These are phyloP conservation scores for Aythya baeri DNA, from an alignment of 2,113 vertebrate genomes.

Conservation along the genomic window DNA sequence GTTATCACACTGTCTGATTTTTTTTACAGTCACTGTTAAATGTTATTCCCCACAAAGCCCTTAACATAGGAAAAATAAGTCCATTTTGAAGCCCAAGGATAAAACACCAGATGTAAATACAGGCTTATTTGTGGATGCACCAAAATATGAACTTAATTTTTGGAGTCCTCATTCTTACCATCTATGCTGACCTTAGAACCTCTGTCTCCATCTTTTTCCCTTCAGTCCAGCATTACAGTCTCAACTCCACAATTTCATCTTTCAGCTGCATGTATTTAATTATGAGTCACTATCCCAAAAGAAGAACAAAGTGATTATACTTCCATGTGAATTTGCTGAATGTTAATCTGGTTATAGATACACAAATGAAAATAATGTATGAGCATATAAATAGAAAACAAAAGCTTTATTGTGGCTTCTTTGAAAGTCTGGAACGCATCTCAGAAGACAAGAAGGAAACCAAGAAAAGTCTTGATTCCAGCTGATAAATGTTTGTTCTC, in stretches of 20 bases:
- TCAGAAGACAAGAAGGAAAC: slow-evolving; percentile 39
- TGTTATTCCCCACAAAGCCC: neutral
- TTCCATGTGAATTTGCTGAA: slow-evolving; percentile 38
- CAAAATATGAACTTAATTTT: neutral
- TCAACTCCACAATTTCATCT: neutral
- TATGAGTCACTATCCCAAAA: slow-evolving; percentile 56
- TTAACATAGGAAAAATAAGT: neutral
- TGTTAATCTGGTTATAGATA: slow-evolving; percentile 70
- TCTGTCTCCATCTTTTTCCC: neutral
- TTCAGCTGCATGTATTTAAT: slow-evolving; percentile 48
- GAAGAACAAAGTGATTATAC: slow-evolving; percentile 64
- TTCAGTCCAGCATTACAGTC: neutral
- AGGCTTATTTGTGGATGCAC: neutral
- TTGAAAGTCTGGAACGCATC: slow-evolving; percentile 67
- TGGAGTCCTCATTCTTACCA: neutral
- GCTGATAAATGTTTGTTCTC: slow-evolving; percentile 64
- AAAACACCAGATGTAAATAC: neutral
- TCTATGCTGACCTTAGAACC: neutral
- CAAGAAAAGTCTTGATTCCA: slow-evolving; percentile 48
- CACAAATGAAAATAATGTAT: slow-evolving; percentile 49
- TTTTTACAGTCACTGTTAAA: neutral
- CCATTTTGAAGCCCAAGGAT: neutral
- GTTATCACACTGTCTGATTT: neutral
- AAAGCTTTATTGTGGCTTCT: slow-evolving; percentile 67
- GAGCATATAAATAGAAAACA: slow-evolving; percentile 66